Percentiles rank a stretch among this genome's conserved stretches.
phyloP scores from a whole-genome alignment of 2,113 vertebrate species.

The Arothron firmamentum region DNA sequence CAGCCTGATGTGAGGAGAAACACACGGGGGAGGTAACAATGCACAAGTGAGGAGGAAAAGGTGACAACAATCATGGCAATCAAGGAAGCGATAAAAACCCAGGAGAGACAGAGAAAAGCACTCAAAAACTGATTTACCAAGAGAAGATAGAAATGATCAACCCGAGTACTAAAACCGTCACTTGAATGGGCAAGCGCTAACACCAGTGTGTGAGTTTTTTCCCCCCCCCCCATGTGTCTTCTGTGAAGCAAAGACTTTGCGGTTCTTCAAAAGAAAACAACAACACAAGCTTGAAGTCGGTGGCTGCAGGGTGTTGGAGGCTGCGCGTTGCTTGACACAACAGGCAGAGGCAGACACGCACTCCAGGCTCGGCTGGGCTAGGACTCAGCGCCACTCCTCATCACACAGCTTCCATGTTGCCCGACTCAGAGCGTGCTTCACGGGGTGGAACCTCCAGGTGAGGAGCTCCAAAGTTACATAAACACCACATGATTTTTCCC shows the following conservation, averaged over 20 bases:
- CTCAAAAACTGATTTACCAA: no score
- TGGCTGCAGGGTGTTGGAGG: slow-evolving; percentile 17
- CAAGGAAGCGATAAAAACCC: no score
- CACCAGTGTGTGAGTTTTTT: background rate
- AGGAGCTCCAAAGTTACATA: slow-evolving; percentile 9
- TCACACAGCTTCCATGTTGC: background rate
- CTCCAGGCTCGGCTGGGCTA: slow-evolving; percentile 8
- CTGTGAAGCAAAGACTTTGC: slow-evolving; percentile 8
- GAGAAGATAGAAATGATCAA: no score
- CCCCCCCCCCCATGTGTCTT: slow-evolving; percentile 6
- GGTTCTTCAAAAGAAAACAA: slow-evolving; percentile 37
- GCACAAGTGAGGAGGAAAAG: no score
- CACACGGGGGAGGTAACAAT: no score
- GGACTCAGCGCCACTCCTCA: slow-evolving; percentile 13
- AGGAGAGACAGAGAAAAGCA: no score
- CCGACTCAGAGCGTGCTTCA: slow-evolving; percentile 13
- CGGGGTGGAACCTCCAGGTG: slow-evolving; percentile 30
- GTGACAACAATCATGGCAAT: no score
- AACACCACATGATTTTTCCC: slow-evolving; percentile 9
- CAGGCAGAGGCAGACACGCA: slow-evolving; percentile 15
- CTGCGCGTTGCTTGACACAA: slow-evolving; percentile 23
- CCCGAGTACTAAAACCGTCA: no score
- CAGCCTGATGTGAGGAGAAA: no score
- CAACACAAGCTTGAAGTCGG: slow-evolving; percentile 27
- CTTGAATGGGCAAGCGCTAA: no score